Evolutionary conservation across 2,797 vertebrate genomes (phyloP).

Genomic region (Cuculus canorus): DNA sequence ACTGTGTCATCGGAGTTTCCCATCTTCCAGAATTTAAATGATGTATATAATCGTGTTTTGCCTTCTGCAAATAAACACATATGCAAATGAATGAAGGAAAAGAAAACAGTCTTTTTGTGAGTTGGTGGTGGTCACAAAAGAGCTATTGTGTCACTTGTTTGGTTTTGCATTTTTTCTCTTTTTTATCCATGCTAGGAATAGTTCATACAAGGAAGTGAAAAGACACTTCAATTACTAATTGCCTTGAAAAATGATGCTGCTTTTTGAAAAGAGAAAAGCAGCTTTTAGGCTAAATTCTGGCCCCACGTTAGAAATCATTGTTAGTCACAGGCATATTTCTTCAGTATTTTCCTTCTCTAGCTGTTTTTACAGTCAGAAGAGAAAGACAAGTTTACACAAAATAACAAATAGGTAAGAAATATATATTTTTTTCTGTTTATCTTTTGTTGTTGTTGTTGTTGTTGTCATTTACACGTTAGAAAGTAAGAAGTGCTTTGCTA

Average conservation of each 20-base stretch:
- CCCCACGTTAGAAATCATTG: background rate
- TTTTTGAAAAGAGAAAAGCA: conserved; percentile 20
- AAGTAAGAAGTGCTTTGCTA: background rate
- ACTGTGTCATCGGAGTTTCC: conserved; percentile 30
- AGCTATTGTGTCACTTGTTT: background rate
- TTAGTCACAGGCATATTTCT: background rate
- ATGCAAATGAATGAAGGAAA: conserved; percentile 20
- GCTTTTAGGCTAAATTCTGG: conserved; percentile 2
- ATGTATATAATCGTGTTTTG: background rate
- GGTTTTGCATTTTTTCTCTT: background rate
- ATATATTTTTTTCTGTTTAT: background rate
- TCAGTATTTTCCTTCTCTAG: background rate
- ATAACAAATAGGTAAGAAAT: background rate
- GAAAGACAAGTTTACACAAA: background rate
- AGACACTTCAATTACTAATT: background rate
- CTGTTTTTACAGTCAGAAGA: background rate
- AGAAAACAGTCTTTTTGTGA: conserved; percentile 4
- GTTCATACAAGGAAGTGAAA: background rate
- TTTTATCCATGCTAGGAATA: background rate
- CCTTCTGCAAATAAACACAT: conserved; percentile 16
- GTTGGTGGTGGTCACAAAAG: background rate
- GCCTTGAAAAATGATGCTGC: background rate
- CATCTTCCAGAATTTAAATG: conserved; percentile 8
- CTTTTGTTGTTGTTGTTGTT: background rate
- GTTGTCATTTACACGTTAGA: background rate